Conservation (phyloP, 1,140 invertebrate genomes). For the Hestina assimilis region DNA sequence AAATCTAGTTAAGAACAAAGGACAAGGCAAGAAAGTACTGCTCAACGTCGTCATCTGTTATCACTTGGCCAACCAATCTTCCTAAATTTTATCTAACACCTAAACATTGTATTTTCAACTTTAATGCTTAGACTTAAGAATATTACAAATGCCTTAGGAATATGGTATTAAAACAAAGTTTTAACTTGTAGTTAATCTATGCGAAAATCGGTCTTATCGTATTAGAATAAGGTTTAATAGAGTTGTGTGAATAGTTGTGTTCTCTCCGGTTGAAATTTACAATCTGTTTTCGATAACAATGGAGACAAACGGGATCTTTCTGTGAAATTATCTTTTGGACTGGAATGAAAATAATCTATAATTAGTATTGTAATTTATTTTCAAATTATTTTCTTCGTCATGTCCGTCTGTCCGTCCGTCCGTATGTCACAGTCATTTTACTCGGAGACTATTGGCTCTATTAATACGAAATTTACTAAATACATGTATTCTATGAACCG, state of each 20-base stretch:
- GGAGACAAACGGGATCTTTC: constrained; percentile 35
- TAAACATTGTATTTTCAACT: constrained; percentile 21
- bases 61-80: constrained; percentile 38
- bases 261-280: constrained; percentile 26
- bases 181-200: neutral
- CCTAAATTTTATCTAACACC: constrained; percentile 3
- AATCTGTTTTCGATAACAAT: constrained; percentile 35
- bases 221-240: constrained; percentile 2
- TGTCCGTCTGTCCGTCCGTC: too few relatives aligned
- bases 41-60: constrained; percentile 57
- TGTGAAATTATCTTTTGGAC: constrained; percentile 22
- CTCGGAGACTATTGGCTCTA: too few relatives aligned
- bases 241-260: neutral
- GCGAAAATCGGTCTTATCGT: constrained; percentile 11
- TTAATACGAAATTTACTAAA: too few relatives aligned
- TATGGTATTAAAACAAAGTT: constrained; percentile 18
- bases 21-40: constrained; percentile 60
- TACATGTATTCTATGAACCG: too few relatives aligned
- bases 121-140: constrained; percentile 12
- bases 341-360: too few relatives aligned
- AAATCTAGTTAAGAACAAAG: constrained; percentile 59
- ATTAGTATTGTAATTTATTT: too few relatives aligned
- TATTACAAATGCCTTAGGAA: constrained; percentile 1
- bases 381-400: too few relatives aligned
- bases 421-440: too few relatives aligned